A percentile compares a stretch with the other conserved stretches of the same genome.
Conservation (phyloP, 2,888 invertebrate species). For the Nomada ferruginata region DNA sequence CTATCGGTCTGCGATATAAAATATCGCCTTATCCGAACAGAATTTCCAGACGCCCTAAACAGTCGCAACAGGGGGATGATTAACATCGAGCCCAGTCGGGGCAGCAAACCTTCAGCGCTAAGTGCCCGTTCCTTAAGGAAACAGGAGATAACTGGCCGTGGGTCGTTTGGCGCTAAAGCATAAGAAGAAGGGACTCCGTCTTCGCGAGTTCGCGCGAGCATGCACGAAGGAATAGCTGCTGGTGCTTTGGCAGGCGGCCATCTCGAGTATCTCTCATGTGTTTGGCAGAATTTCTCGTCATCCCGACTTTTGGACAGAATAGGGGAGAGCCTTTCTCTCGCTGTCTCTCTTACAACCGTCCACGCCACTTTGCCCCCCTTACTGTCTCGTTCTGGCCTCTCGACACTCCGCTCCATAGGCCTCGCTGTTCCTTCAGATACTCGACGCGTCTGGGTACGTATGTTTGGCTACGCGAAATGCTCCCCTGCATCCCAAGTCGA, state of each 20-base stretch:
- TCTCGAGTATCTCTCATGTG: conserved; percentile 76
- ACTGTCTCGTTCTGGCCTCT: conserved; percentile 28
- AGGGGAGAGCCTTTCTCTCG: neutral
- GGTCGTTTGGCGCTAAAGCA: conserved; percentile 47
- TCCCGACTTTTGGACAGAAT: neutral
- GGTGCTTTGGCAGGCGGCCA: conserved; percentile 77
- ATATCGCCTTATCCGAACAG: conserved; percentile 16
- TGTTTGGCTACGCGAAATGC: conserved; percentile 75
- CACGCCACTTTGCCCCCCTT: conserved; percentile 2
- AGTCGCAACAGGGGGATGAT: neutral
- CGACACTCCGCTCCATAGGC: conserved; percentile 24
- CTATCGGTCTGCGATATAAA: conserved; percentile 22
- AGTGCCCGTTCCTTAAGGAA: conserved; percentile 28
- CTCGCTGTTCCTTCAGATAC: conserved; percentile 34
- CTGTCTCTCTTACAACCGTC: neutral
- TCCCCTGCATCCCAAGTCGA: conserved; percentile 74
- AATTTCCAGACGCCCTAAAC: neutral
- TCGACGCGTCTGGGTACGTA: conserved; percentile 69
- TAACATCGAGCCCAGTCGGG: neutral
- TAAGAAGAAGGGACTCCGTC: conserved; percentile 57
- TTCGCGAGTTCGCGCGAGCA: conserved; percentile 63
- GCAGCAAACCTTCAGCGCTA: conserved; percentile 3
- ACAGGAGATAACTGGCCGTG: conserved; percentile 53
- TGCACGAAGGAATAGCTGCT: conserved; percentile 68
- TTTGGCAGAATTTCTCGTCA: conserved; percentile 78